Evolutionary conservation across 2,888 invertebrate species (phyloP).

Genomic region (Cataglyphis cursor): DNA sequence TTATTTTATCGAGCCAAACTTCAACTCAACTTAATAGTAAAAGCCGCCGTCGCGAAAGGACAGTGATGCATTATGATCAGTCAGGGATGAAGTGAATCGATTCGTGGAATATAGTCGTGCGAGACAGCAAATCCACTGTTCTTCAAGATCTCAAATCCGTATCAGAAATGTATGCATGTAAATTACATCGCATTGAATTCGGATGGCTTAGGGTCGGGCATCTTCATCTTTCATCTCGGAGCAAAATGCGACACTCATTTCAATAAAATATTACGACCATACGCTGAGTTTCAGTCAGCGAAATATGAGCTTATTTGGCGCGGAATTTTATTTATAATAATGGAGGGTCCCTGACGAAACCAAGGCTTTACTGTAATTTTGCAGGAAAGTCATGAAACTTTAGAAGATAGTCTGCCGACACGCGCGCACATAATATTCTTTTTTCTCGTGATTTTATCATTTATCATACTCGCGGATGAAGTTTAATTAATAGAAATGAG

Average conservation of each 20-base stretch:
- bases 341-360: neutral
- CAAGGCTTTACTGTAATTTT: neutral
- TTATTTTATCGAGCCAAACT: neutral
- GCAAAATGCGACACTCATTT: constrained; percentile 16
- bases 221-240: neutral
- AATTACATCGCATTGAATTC: neutral
- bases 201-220: neutral
- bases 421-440: neutral
- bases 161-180: neutral
- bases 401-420: neutral
- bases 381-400: constrained; percentile 17
- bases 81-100: neutral
- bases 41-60: neutral
- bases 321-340: constrained; percentile 1
- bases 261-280: constrained; percentile 26
- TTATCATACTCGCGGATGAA: neutral
- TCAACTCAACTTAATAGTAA: neutral
- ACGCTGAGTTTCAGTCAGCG: neutral
- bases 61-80: constrained; percentile 22
- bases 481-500: constrained; percentile 18
- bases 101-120: neutral
- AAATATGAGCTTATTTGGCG: constrained; percentile 16
- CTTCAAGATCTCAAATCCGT: neutral
- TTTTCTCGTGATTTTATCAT: neutral
- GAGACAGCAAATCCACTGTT: constrained; percentile 21